Base-by-base conservation (phyloP, 2,113 vertebrate genomes). In the Vulpes ferrilata region DNA sequence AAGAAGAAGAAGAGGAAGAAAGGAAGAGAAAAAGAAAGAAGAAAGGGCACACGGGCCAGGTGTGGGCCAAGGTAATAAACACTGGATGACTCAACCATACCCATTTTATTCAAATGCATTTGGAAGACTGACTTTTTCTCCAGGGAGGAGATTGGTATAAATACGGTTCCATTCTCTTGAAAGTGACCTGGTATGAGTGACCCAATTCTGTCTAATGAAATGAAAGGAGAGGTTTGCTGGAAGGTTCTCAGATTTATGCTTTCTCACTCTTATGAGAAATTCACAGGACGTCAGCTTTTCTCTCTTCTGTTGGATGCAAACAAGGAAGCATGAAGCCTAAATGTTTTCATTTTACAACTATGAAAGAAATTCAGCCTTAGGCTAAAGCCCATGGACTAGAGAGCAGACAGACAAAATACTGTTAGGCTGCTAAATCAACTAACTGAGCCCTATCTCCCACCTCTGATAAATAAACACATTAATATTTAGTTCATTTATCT, bases 101-200 rank as follows among this genome's bases (percentile, higher is more conserved):
- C 20, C 25, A 38, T 32, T 57, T 85, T 88, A 86, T 59, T 67
- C 53, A 90, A 35, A 95, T 59, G 20, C 25, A 64, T 67, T 87
- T 82, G 59, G 81, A 90, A 95, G 90, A 82, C 22, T 55, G 65
- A 51, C 30, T 53, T 79, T 83, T 79, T 62, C 89, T 86, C 38
- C 65, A 76, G 65, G 25, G 13, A 53, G 85, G 60, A 25, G 55
- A 60, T 7, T 55, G 76, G 20, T 51, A 20, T 30, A 87, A 67
- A 53, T 55, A 43, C n/a, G 57, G 30, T 89, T 93, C 38, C 13
- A 20, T 55, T 80, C 38, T 53, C 35, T 69, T 80, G 15, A 81
- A 11, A 84, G 69, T 93, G 55, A 71, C 23, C 43, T 91, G 57
- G 53, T 92, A 32, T 67, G n/a, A 65, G 60, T 88, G 83, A 96